A percentile compares a stretch with the other conserved stretches of the same genome.
phyloP scores from a whole-genome alignment of 2,113 vertebrate species.

The Passerina amoena region DNA sequence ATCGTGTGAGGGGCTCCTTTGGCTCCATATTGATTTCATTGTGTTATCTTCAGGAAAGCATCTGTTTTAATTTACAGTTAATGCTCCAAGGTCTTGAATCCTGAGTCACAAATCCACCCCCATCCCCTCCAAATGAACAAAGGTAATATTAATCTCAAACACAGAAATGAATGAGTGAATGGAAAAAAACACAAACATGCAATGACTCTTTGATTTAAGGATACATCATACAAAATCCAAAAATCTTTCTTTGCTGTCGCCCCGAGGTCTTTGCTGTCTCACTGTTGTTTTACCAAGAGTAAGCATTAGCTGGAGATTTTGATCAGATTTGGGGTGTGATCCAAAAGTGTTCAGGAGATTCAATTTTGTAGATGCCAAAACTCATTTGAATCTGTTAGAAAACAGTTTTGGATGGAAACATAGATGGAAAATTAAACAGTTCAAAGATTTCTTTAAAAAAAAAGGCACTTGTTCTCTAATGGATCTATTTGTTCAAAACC shows the following conservation, averaged over 20 bases:
- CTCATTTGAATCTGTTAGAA: not conserved
- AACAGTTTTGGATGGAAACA: not conserved
- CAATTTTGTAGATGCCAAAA: not conserved
- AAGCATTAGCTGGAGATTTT: not conserved
- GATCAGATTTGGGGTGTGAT: not conserved
- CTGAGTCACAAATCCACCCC: slow-evolving; percentile 4
- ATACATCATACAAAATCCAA: not conserved
- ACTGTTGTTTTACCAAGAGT: not conserved
- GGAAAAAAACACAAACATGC: not conserved
- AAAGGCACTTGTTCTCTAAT: not conserved
- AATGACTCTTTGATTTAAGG: not conserved
- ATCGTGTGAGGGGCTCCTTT: not conserved
- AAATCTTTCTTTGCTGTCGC: not conserved
- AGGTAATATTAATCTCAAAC: not conserved
- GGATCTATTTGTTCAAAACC: not conserved
- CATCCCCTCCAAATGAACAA: not conserved
- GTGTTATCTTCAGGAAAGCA: slow-evolving; percentile 46
- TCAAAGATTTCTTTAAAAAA: not conserved
- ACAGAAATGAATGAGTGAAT: not conserved
- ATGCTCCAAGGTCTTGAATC: not conserved
- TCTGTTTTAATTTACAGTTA: slow-evolving; percentile 59
- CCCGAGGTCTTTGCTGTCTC: not conserved
- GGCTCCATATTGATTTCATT: slow-evolving; percentile 41
- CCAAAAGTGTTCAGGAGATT: not conserved
- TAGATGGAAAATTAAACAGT: not conserved